Conservation (phyloP, 2,113 vertebrate species). For the Ellobius talpinus region DNA sequence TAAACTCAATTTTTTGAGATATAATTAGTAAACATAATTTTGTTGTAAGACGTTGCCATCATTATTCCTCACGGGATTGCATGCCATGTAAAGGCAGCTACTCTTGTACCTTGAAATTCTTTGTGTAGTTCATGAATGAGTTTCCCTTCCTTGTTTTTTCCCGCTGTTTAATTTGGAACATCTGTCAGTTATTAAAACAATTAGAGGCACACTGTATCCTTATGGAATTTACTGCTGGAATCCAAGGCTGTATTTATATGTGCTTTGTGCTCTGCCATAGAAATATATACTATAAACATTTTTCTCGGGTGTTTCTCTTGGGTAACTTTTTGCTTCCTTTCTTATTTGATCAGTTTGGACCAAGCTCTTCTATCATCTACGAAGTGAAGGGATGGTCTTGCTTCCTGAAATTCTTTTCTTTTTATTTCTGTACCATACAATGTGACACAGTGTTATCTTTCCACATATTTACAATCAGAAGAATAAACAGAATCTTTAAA, state of each 20-base stretch:
- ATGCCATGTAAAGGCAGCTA: not conserved
- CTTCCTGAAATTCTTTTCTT: not conserved
- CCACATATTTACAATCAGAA: not conserved
- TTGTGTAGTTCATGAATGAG: not conserved
- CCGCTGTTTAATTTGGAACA: conserved; percentile 1
- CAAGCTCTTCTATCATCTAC: not conserved
- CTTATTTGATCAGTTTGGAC: not conserved
- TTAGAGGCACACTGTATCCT: not conserved
- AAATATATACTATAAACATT: not conserved
- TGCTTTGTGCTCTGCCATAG: not conserved
- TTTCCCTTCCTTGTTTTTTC: not conserved
- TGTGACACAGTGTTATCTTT: not conserved
- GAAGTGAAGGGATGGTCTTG: not conserved
- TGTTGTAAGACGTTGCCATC: not conserved
- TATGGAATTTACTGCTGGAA: not conserved
- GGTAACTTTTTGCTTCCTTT: not conserved
- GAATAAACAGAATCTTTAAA: not conserved
- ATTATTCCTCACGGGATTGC: not conserved
- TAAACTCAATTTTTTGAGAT: not conserved
- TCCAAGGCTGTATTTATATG: not conserved
- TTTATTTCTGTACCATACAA: not conserved
- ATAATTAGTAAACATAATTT: not conserved
- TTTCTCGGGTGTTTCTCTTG: not conserved
- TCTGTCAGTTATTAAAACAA: not conserved
- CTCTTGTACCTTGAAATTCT: not conserved